Percentiles rank a stretch among this genome's conserved stretches.
Conservation (phyloP, 2,113 vertebrate species). For the Sinocyclocheilus anophthalmus region DNA sequence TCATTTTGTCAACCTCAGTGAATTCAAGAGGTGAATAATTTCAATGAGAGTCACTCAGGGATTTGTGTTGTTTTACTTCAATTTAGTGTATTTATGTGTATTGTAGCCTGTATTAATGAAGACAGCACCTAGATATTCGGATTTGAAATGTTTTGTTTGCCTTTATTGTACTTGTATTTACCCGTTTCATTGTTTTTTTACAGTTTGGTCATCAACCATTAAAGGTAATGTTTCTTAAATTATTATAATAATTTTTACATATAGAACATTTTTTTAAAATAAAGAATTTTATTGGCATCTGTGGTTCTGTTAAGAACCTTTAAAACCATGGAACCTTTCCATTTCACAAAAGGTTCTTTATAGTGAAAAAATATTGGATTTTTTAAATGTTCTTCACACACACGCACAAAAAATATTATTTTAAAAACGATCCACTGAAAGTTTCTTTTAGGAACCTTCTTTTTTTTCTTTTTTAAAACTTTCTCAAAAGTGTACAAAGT, state of each 20-base stretch:
- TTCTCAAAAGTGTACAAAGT: background rate
- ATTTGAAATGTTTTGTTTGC: background rate
- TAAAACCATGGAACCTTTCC: too few species aligned
- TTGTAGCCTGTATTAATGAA: background rate
- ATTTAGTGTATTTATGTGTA: background rate
- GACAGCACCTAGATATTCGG: background rate
- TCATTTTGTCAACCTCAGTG: background rate
- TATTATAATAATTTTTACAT: background rate
- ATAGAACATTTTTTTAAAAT: too few species aligned
- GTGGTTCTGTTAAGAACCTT: too few species aligned
- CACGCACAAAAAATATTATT: too few species aligned
- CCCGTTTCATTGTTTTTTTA: background rate
- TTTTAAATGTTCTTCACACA: background rate
- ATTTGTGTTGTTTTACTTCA: background rate
- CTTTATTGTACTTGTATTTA: background rate
- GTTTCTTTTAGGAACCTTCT: too few species aligned
- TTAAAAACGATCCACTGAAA: too few species aligned
- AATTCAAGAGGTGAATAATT: background rate
- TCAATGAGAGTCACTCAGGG: background rate
- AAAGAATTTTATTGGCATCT: too few species aligned
- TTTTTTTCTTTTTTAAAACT: too few species aligned
- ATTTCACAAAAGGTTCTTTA: too few species aligned
- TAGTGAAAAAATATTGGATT: too few species aligned
- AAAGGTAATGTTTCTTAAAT: constrained; percentile 40
- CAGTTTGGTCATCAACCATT: constrained; percentile 49